Evolutionary conservation across 2,888 invertebrate genomes (phyloP).

Genomic region (Congeria kusceri): DNA sequence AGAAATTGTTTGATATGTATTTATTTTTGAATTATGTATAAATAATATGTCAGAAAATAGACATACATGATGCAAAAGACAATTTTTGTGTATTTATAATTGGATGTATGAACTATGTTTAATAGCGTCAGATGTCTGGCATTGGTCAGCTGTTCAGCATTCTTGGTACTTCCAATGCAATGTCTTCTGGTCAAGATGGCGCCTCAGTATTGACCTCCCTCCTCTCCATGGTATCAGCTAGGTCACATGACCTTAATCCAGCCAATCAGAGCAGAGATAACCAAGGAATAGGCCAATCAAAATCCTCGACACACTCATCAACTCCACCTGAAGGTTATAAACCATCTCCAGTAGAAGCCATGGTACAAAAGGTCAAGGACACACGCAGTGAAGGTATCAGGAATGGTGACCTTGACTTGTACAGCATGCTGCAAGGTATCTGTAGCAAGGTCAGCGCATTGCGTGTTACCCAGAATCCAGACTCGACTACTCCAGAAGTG

Average conservation of each 20-base stretch:
- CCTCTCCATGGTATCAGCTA: constrained; percentile 26
- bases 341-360: constrained; percentile 11
- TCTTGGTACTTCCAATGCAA: neutral
- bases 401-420: constrained; percentile 43
- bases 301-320: neutral
- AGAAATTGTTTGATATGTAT: too few species aligned
- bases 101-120: too few species aligned
- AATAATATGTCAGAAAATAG: neutral
- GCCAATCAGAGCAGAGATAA: constrained; percentile 11
- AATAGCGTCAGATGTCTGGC: constrained; percentile 49
- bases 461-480: constrained; percentile 25
- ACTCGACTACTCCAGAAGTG: neutral
- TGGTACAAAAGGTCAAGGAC: constrained; percentile 38
- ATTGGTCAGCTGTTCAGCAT: constrained; percentile 19
- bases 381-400: constrained; percentile 33
- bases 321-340: neutral
- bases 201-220: constrained; percentile 19
- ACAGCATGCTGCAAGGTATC: constrained; percentile 55
- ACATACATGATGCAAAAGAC: neutral
- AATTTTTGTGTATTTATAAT: too few species aligned
- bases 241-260: constrained; percentile 10
- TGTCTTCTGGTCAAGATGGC: neutral
- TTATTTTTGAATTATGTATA: too few species aligned
- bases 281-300: too few species aligned
- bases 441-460: constrained; percentile 58